A percentile compares a stretch with the other conserved stretches of the same genome.
phyloP scores from a whole-genome alignment of 2,113 vertebrate species.

The Salvator merianae region DNA sequence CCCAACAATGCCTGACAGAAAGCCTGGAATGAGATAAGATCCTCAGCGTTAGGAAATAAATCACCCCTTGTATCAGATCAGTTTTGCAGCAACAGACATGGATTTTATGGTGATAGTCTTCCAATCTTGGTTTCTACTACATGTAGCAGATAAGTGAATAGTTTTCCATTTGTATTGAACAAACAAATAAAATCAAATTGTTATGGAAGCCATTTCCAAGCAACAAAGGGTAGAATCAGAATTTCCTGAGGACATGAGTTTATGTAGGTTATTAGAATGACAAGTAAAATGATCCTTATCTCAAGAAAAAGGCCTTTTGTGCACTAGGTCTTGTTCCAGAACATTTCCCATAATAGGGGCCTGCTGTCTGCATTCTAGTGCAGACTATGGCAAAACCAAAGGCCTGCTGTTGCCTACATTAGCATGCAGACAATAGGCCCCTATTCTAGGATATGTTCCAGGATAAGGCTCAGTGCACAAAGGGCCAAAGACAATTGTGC shows the following conservation, averaged over 20 bases:
- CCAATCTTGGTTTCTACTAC: conserved; percentile 10
- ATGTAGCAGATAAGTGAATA: background rate
- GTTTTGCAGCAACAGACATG: background rate
- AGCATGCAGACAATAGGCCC: too few species aligned
- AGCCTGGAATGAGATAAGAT: background rate
- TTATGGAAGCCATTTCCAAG: conserved; percentile 20
- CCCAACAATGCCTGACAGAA: accelerated
- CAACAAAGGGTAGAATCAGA: conserved; percentile 1
- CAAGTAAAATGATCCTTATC: background rate
- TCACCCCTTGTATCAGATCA: background rate
- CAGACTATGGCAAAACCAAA: too few species aligned
- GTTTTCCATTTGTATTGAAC: background rate
- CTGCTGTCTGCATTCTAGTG: too few species aligned
- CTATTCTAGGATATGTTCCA: too few species aligned
- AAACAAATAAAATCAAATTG: conserved; percentile 24
- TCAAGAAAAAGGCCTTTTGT: accelerated
- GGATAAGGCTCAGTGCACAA: too few species aligned
- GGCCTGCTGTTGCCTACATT: too few species aligned
- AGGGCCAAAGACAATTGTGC: too few species aligned
- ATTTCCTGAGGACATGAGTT: background rate
- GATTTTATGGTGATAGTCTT: background rate
- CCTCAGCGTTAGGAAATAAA: background rate
- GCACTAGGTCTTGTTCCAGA: too few species aligned
- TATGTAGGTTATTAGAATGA: conserved; percentile 32
- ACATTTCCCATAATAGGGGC: too few species aligned